Percentiles rank a stretch among this genome's conserved stretches.
Evolutionary conservation across 30 jellyfish, hydroid and myxozoan genomes (phyloP).

Genomic region (Cassiopea xamachana): DNA sequence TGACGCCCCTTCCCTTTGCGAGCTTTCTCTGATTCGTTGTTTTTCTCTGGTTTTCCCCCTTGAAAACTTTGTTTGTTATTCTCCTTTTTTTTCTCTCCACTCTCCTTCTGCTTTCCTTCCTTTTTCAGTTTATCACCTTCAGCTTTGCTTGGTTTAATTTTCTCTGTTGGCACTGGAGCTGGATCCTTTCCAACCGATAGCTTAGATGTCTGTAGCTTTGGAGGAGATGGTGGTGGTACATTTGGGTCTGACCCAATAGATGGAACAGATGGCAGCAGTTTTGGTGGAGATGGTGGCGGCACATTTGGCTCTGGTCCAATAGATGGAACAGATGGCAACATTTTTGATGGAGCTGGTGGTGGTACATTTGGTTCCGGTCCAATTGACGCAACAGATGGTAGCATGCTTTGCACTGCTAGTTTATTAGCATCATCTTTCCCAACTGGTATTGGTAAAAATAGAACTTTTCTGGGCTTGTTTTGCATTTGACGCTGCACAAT

Average conservation of each 20-base stretch:
- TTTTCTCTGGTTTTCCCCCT: background rate
- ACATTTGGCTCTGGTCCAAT: conserved; percentile 64
- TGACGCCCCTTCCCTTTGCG: conserved; percentile 40
- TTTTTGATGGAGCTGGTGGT: conserved; percentile 18
- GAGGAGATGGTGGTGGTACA: conserved; percentile 35
- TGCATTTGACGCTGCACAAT: conserved; percentile 18
- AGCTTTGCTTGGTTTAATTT: conserved; percentile 7
- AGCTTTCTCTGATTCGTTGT: conserved; percentile 10
- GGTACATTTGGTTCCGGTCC: conserved; percentile 61
- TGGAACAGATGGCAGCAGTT: conserved; percentile 65
- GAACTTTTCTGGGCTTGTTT: conserved; percentile 5
- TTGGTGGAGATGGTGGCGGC: conserved; percentile 15
- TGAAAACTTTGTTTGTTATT: background rate
- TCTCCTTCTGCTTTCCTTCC: conserved; percentile 26
- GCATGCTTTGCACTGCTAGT: background rate
- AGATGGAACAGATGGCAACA: conserved; percentile 55
- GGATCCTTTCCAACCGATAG: conserved; percentile 80
- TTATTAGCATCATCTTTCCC: background rate
- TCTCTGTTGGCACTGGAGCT: conserved; percentile 5
- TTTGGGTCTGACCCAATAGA: conserved; percentile 60
- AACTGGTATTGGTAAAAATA: conserved; percentile 36
- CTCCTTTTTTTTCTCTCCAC: conserved; percentile 14
- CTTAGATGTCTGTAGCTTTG: conserved; percentile 40
- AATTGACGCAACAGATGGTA: conserved; percentile 33
- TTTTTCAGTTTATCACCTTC: conserved; percentile 42